phyloP scores from a whole-genome alignment of 2,888 invertebrate genomes.

The Erebia ligea region DNA sequence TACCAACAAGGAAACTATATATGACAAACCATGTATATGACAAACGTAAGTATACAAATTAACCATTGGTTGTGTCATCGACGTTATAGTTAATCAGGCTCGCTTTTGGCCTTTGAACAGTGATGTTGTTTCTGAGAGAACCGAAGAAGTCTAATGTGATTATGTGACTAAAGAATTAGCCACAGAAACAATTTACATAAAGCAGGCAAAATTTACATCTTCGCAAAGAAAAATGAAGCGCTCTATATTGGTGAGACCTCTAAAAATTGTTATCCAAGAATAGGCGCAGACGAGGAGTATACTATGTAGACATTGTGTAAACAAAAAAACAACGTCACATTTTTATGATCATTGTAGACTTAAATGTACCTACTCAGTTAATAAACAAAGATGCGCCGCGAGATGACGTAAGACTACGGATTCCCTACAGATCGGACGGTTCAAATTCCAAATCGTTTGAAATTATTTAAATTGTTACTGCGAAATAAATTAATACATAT shows the following conservation, averaged over 20 bases:
- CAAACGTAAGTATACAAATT: no score
- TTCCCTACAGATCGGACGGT: slow-evolving; percentile 51
- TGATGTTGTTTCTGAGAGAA: background rate
- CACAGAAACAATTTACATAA: background rate
- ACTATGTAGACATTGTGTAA: slow-evolving; percentile 23
- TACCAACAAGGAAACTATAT: slow-evolving; percentile 33
- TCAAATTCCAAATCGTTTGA: slow-evolving; percentile 50
- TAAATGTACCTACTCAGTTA: slow-evolving; percentile 47
- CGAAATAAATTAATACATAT: no score
- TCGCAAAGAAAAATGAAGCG: background rate
- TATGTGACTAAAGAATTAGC: background rate
- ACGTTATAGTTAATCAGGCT: slow-evolving; percentile 3
- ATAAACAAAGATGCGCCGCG: slow-evolving; percentile 57
- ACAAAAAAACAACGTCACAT: slow-evolving; percentile 33
- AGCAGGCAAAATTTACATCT: background rate
- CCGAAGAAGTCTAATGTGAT: background rate
- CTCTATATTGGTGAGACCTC: background rate
- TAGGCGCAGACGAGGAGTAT: background rate
- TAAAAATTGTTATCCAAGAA: background rate
- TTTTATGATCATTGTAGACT: slow-evolving; percentile 35
- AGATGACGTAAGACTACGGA: slow-evolving; percentile 64
- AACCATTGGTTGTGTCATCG: slow-evolving; percentile 36
- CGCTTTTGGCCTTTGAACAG: no score
- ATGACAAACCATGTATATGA: slow-evolving; percentile 23
- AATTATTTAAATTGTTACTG: background rate